These are phyloP conservation scores for Calephelis virginiensis DNA, from an alignment of 1,140 invertebrate genomes.

Conservation along the genomic window DNA sequence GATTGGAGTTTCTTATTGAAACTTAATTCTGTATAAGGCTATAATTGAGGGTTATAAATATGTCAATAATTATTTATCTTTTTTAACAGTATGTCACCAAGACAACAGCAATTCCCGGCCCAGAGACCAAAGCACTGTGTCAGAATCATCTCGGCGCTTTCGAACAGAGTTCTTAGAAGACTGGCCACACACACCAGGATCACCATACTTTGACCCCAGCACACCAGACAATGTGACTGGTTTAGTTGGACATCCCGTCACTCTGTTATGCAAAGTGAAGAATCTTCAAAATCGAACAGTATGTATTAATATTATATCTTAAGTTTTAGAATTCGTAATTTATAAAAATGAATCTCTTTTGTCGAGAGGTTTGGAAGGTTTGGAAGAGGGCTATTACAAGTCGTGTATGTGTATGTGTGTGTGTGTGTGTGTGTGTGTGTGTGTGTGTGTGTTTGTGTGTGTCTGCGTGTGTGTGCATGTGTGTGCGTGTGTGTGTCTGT, in stretches of 20 bases:
- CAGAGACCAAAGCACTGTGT: conserved; percentile 66
- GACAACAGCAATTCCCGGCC: conserved; percentile 54
- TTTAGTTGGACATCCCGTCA: conserved; percentile 91
- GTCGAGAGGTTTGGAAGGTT: too few species aligned
- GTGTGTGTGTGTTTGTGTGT: too few species aligned
- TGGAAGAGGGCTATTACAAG: too few species aligned
- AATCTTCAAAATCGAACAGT: conserved; percentile 94
- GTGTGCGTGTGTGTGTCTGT: too few species aligned
- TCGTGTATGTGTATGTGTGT: too few species aligned
- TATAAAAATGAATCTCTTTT: too few species aligned
- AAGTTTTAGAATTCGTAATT: too few species aligned
- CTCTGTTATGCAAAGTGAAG: conserved; percentile 91
- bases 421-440: too few species aligned
- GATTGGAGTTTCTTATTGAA: too few species aligned
- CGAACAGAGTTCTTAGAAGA: conserved; percentile 87
- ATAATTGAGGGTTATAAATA: too few species aligned
- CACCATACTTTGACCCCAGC: conserved; percentile 89
- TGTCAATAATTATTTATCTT: not conserved
- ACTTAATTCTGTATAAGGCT: too few species aligned
- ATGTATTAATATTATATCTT: conserved; percentile 59
- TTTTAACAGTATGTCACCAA: conserved; percentile 57
- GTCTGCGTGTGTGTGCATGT: too few species aligned
- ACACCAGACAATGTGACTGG: conserved; percentile 91
- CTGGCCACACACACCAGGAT: conserved; percentile 84
- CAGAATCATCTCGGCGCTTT: conserved; percentile 81